These are phyloP conservation scores for Pteronotus mesoamericanus DNA, from an alignment of 2,797 vertebrate species.

Conservation along the genomic window DNA sequence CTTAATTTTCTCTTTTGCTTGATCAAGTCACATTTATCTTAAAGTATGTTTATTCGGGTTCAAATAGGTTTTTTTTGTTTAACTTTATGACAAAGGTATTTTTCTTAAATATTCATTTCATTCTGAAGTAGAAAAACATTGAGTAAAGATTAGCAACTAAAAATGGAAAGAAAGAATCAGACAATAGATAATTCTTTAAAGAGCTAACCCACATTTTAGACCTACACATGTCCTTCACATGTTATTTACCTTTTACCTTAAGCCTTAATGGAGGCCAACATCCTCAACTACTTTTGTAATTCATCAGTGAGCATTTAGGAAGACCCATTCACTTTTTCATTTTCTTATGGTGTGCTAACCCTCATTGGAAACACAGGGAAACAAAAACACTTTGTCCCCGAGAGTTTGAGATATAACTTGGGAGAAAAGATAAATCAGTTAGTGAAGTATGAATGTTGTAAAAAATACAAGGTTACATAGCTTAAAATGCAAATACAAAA, in stretches of 20 bases:
- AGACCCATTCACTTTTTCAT: background rate
- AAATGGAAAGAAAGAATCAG: background rate
- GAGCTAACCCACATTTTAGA: background rate
- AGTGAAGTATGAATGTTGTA: background rate
- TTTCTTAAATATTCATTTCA: background rate
- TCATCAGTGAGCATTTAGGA: background rate
- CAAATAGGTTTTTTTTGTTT: background rate
- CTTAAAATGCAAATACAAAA: background rate
- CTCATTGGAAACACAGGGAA: background rate
- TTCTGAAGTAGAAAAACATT: background rate
- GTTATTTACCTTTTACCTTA: background rate
- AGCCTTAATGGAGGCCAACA: background rate
- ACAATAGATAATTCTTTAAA: background rate
- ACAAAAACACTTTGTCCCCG: background rate
- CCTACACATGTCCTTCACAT: background rate
- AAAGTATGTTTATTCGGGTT: constrained; percentile 15
- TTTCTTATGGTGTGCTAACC: background rate
- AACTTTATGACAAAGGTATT: background rate
- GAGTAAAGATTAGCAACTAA: background rate
- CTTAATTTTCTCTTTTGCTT: background rate
- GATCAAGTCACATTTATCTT: background rate
- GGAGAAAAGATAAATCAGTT: background rate
- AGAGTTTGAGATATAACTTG: background rate
- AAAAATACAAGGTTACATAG: background rate
- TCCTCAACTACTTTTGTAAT: background rate